Evolutionary conservation across 2,888 invertebrate species (phyloP).

Genomic region (Agriopis marginaria): DNA sequence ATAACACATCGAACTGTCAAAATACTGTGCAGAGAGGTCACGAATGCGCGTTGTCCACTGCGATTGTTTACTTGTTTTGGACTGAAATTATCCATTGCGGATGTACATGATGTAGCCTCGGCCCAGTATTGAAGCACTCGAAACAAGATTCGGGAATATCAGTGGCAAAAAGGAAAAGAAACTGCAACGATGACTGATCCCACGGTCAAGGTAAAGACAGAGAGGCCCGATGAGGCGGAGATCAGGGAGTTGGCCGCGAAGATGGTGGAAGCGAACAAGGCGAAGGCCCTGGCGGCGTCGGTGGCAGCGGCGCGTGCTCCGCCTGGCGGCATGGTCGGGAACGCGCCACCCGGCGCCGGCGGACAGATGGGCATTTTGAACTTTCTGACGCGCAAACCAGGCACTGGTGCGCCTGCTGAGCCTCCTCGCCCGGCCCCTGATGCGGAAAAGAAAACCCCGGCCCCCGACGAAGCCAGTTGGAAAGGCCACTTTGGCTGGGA

Average conservation of each 20-base stretch:
- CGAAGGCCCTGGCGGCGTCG: slow-evolving; percentile 83
- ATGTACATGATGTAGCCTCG: slow-evolving; percentile 74
- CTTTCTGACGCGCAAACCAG: slow-evolving; percentile 84
- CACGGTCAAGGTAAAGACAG: slow-evolving; percentile 88
- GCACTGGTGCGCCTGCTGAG: slow-evolving; percentile 57
- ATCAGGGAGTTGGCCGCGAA: slow-evolving; percentile 94
- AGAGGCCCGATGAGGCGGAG: slow-evolving; percentile 94
- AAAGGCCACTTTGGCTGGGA: slow-evolving; percentile 97
- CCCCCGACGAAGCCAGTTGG: slow-evolving; percentile 91
- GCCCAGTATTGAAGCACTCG: slow-evolving; percentile 29
- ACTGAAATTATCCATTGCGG: slow-evolving; percentile 59
- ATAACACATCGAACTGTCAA: slow-evolving; percentile 68
- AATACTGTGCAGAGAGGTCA: slow-evolving; percentile 63
- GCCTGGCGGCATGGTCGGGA: slow-evolving; percentile 73
- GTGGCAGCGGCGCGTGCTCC: slow-evolving; percentile 82
- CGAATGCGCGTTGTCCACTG: slow-evolving; percentile 59
- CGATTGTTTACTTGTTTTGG: slow-evolving; percentile 75
- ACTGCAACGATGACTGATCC: slow-evolving; percentile 68
- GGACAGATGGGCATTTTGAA: slow-evolving; percentile 87
- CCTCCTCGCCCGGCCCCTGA: slow-evolving; percentile 67
- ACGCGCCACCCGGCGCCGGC: slow-evolving; percentile 68
- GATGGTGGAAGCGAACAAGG: slow-evolving; percentile 94
- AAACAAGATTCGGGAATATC: slow-evolving; percentile 30
- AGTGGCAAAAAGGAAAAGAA: slow-evolving; percentile 19
- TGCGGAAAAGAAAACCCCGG: slow-evolving; percentile 76